Evolutionary conservation across 2,113 vertebrate genomes (phyloP).

Genomic region (Barbus barbus): DNA sequence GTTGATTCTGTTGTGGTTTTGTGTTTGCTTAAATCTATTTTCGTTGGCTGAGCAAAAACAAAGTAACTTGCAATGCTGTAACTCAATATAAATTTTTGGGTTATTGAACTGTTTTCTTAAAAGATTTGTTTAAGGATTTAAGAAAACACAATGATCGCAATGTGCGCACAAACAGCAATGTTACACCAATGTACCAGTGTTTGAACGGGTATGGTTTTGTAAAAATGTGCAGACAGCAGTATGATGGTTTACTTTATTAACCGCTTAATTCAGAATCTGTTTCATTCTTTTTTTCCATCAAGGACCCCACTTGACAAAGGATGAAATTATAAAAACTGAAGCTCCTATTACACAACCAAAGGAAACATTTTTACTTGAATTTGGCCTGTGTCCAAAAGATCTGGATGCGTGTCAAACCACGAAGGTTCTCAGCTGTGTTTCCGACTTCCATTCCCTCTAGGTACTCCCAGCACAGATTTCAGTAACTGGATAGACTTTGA

Average conservation of each 20-base stretch:
- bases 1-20: too few species aligned
- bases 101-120: too few species aligned
- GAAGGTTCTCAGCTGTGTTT: constrained; percentile 80
- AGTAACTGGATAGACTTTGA: constrained; percentile 78
- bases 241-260: constrained; percentile 25
- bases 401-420: constrained; percentile 83
- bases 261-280: constrained; percentile 24
- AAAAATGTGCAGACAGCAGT: constrained; percentile 11
- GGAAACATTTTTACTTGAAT: constrained; percentile 85
- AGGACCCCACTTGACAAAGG: constrained; percentile 25
- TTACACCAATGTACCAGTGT: neutral
- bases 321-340: constrained; percentile 67
- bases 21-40: too few species aligned
- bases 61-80: too few species aligned
- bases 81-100: too few species aligned
- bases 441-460: constrained; percentile 80
- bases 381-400: constrained; percentile 82
- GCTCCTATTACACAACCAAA: constrained; percentile 81
- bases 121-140: neutral
- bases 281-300: neutral
- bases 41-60: too few species aligned
- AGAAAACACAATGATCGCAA: too few species aligned
- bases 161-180: too few species aligned
- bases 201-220: constrained; percentile 5
- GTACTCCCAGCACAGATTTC: constrained; percentile 75